Evolutionary conservation across 2,797 vertebrate genomes (phyloP), one percentile per base, ranked within the genome.

Genomic region (Pachyuromys duprasi): DNA sequence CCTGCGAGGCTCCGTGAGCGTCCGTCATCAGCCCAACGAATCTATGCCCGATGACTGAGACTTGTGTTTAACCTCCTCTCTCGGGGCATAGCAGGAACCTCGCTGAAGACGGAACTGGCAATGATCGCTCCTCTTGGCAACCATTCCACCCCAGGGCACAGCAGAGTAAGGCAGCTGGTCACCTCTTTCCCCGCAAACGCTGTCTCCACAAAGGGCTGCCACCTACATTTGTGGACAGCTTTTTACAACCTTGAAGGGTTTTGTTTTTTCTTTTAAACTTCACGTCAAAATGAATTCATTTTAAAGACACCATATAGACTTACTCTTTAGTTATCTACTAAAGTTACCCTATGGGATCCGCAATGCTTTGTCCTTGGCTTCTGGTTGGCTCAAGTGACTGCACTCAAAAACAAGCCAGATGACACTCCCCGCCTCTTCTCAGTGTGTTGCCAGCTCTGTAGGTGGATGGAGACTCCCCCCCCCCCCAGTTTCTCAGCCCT

Each of bases 201-300:
- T 6, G 36, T 82, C 39, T 65, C 8, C 18, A 55, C 33, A 65
- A 67, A 67, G 14, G 17, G n/a, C 45, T 49, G 69, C 20, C 15
- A 62, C 39, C 2, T 3, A 49, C 0, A 26, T 53, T 31, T 57
- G 14, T 33, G 62, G 82, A 63, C 2, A 8, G 49, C 78, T 72
- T 74, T 91, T 90, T 55, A 55, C 31, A 90, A 69, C 36, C n/a
- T 75, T 20, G 20, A 49, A n/a, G n/a, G 39, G 88, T 75, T 72
- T 36, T n/a, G 88, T 69, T 72, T 55, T 55, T 57, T 36, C 90
- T 84, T 63, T 62, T n/a, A 91, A 91, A 89, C 33, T 72, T 89
- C 33, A 0, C 26, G 55, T 55, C 12, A 67, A 94, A 94, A 91
- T 75, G 39, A 72, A 62, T 53, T 87, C 31, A 86, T 45, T 76